These are phyloP conservation scores for Novumbra hubbsi DNA, from an alignment of 2,797 vertebrate species.

Conservation along the genomic window DNA sequence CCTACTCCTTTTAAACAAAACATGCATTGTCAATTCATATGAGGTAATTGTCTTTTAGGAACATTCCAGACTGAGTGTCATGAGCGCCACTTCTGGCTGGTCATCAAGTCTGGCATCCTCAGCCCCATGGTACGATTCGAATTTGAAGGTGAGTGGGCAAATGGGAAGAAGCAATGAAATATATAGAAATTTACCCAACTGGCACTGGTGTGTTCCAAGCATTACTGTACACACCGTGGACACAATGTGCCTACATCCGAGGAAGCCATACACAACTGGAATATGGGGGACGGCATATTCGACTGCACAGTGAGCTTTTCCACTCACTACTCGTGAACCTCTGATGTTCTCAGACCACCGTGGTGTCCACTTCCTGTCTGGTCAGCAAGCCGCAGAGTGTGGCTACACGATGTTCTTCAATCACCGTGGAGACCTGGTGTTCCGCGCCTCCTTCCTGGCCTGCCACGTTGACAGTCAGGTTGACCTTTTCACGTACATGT, in stretches of 20 bases:
- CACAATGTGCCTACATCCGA: no score
- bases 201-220: not conserved
- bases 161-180: not conserved
- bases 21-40: not conserved
- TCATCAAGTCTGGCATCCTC: slow-evolving; percentile 49
- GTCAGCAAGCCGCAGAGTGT: slow-evolving; percentile 47
- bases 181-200: not conserved
- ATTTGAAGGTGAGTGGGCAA: slow-evolving; percentile 50
- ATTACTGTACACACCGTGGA: no score
- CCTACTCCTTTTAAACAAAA: not conserved
- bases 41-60: slow-evolving; percentile 38
- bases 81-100: slow-evolving; percentile 60
- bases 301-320: not conserved
- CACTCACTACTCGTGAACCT: slow-evolving; percentile 18
- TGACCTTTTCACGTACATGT: not conserved
- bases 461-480: slow-evolving; percentile 64
- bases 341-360: slow-evolving; percentile 42
- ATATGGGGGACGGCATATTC: not conserved
- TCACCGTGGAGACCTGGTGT: slow-evolving; percentile 55
- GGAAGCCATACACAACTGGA: not conserved
- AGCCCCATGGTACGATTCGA: slow-evolving; percentile 40
- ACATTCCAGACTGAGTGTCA: slow-evolving; percentile 54
- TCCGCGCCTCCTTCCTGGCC: slow-evolving; percentile 66
- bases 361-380: slow-evolving; percentile 48
- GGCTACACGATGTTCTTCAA: slow-evolving; percentile 60